phyloP scores from a whole-genome alignment of 1,140 invertebrate species.

The Brachionus manjavacas region DNA sequence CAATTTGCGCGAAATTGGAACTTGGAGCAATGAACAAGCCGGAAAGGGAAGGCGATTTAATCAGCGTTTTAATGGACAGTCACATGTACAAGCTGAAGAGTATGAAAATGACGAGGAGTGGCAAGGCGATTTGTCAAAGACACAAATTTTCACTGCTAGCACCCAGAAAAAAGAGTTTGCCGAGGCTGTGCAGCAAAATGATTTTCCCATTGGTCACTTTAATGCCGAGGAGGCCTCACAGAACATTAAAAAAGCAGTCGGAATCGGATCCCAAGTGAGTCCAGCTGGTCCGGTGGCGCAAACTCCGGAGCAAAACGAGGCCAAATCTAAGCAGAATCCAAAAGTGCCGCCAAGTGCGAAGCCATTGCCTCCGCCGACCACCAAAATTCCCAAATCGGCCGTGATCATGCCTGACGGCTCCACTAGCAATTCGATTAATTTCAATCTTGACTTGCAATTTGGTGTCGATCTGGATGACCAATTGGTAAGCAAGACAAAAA shows the following conservation, averaged over 20 bases:
- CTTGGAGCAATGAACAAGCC: conserved; percentile 26
- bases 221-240: conserved; percentile 38
- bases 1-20: conserved; percentile 29
- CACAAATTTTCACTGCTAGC: conserved; percentile 36
- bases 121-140: conserved; percentile 39
- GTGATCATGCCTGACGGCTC: conserved; percentile 39
- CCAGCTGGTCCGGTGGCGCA: background rate
- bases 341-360: background rate
- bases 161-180: conserved; percentile 14
- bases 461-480: background rate
- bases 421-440: background rate
- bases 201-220: conserved; percentile 40
- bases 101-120: conserved; percentile 32
- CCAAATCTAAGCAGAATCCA: background rate
- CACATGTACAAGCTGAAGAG: background rate
- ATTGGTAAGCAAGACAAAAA: background rate
- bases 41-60: background rate
- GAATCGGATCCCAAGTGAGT: background rate
- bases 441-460: conserved; percentile 28
- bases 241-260: conserved; percentile 40
- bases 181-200: background rate
- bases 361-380: conserved; percentile 9
- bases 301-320: background rate
- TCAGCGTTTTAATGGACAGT: background rate
- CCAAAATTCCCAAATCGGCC: conserved; percentile 38